phyloP scores from a whole-genome alignment of 1,140 invertebrate species.

The Zaprionus kolodkinae region DNA sequence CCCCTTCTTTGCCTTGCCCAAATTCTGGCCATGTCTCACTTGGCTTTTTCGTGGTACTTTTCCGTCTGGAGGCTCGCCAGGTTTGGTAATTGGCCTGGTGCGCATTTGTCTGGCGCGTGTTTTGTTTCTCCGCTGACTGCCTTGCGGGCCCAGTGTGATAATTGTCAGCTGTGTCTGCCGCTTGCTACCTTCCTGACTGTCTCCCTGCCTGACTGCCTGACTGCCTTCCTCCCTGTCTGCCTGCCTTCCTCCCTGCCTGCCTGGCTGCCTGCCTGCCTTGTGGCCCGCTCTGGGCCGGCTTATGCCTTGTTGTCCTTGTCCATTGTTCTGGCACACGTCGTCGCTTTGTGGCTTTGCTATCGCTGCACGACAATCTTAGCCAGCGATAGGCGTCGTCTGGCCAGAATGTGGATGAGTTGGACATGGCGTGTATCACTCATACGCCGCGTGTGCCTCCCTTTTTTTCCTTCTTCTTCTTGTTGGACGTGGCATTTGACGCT shows the following conservation, averaged over 20 bases:
- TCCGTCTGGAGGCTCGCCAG: slow-evolving; percentile 17
- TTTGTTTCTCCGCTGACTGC: slow-evolving; percentile 12
- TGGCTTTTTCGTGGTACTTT: slow-evolving; percentile 7
- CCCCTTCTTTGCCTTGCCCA: neutral
- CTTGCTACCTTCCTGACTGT: neutral
- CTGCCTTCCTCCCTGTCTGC: neutral
- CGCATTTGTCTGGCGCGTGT: slow-evolving; percentile 53
- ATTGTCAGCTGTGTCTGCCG: slow-evolving; percentile 34
- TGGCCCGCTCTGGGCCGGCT: neutral
- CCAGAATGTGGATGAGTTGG: neutral
- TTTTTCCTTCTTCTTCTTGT: neutral
- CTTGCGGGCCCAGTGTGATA: slow-evolving; percentile 21
- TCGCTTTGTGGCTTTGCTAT: neutral
- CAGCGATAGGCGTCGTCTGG: slow-evolving; percentile 21
- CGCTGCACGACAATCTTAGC: neutral
- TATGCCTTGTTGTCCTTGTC: neutral
- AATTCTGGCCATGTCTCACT: neutral
- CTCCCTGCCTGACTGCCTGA: neutral
- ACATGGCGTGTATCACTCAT: slow-evolving; percentile 31
- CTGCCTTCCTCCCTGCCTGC: neutral
- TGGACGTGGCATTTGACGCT: slow-evolving; percentile 29
- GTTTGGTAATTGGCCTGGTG: slow-evolving; percentile 38
- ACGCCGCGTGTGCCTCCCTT: slow-evolving; percentile 24
- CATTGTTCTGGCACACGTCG: slow-evolving; percentile 31
- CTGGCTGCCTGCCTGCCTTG: neutral